Base-by-base conservation (phyloP, 2,888 invertebrate species). In the Ceramica pisi region DNA sequence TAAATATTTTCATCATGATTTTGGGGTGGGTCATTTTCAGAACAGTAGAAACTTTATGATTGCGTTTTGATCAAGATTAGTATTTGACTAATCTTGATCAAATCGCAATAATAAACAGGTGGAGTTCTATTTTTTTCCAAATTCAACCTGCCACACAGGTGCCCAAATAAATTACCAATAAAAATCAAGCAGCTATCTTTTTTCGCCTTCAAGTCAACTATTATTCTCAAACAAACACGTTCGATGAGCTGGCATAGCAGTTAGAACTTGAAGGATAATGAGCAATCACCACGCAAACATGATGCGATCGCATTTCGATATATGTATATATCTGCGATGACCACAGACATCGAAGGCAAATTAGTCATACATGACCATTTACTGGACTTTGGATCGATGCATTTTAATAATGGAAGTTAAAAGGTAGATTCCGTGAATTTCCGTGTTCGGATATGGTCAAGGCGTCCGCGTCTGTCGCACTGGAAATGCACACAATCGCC, bases 211-310 rank as follows among this genome's bases (percentile, higher is more conserved):
- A 55, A 56, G 6, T 51, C 31, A 53, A 53, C n/a, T 65, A 48
- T 16, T 41, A 61, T 59, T 51, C 56, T 51, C 51, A 53, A 67
- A 48, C 12, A 64, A 44, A 64, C 19, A 55, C 38, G n/a, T 73
- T 44, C 51, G 14, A 57, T 53, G 61, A 73, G 53, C 53, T 78
- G 64, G 73, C 82, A 46, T 59, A 48, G 41, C 46, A 67, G 66
- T 71, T 21, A 55, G 50, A 65, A 48, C 51, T 64, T 66, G 56
- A 67, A 80, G 60, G 62, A 70, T 83, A 71, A 77, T 83, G 75
- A 83, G 69, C 81, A 73, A 85, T 80, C 65, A 64, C 67, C 78
- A 85, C 78, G 69, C 83, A 66, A 80, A 65, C 63, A 68, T 60
- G 60, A 64, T 53, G 19, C 14, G 71, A 73, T 71, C 62, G 66